These are phyloP conservation scores for Geodia barretti DNA, from an alignment of 37 sponge, comb jelly and placozoan genomes.

Conservation along the genomic window DNA sequence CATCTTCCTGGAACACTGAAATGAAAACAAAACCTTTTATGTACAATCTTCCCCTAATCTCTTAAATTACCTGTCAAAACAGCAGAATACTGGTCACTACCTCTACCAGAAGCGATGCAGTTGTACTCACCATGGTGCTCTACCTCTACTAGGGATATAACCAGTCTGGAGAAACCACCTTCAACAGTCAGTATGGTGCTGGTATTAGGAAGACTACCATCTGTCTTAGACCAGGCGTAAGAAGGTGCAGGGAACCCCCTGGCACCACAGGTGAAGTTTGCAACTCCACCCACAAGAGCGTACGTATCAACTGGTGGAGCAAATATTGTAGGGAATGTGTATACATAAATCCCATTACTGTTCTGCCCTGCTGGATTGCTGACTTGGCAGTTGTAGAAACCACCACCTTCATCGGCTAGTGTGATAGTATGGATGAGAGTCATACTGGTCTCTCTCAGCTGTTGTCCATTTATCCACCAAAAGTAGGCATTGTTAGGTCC, in stretches of 20 bases:
- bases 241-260: slow-evolving; percentile 26
- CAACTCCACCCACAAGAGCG: neutral
- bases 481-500: slow-evolving; percentile 19
- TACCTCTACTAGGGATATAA: neutral
- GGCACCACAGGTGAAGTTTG: slow-evolving; percentile 44
- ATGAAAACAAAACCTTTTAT: neutral
- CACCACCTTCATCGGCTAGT: slow-evolving; percentile 17
- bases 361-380: slow-evolving; percentile 59
- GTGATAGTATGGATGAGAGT: neutral
- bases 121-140: neutral
- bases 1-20: neutral
- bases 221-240: slow-evolving; percentile 36
- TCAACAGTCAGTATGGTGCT: neutral
- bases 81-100: neutral
- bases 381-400: slow-evolving; percentile 51
- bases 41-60: too few relatives aligned
- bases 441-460: neutral
- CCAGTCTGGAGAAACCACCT: neutral
- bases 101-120: neutral
- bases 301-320: slow-evolving; percentile 4
- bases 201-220: neutral
- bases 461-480: neutral
- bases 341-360: slow-evolving; percentile 12
- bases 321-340: slow-evolving; percentile 19
- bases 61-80: neutral